phyloP scores from a whole-genome alignment of 2,113 vertebrate genomes.

The Motacilla alba region DNA sequence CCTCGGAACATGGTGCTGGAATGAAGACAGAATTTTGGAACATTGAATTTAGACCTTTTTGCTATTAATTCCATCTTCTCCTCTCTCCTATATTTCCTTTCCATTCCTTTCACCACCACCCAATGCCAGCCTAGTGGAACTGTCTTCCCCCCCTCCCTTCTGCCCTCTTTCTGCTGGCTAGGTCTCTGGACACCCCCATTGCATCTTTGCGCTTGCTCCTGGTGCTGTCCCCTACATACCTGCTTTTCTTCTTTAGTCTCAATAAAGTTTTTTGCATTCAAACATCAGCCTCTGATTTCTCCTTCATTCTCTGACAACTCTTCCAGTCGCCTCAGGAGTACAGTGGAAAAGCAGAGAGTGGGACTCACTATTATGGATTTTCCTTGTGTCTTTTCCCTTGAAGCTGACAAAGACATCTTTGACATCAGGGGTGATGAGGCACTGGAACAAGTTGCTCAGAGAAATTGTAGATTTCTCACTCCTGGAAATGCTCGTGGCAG shows the following conservation, averaged over 20 bases:
- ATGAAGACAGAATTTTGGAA: background rate
- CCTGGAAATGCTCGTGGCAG: background rate
- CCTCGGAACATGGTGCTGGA: background rate
- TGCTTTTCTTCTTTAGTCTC: background rate
- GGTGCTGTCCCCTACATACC: accelerated
- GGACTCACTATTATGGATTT: background rate
- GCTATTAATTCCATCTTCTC: background rate
- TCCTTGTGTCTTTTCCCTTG: background rate
- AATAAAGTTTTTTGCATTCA: background rate
- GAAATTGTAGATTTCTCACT: too few species aligned
- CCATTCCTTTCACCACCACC: background rate
- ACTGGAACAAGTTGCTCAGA: background rate
- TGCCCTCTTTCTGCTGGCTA: accelerated
- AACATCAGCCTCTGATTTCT: accelerated
- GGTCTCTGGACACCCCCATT: accelerated
- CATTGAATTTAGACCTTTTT: background rate
- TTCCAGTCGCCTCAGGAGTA: background rate
- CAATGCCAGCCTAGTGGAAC: background rate
- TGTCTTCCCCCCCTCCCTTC: background rate
- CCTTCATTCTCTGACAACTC: background rate
- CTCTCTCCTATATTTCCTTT: background rate
- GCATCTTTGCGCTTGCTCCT: background rate
- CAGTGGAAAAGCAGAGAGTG: background rate
- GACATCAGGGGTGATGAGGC: background rate
- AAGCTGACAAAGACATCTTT: background rate